Conservation (phyloP, 2,797 vertebrate genomes). For the Notolepis coatsorum region DNA sequence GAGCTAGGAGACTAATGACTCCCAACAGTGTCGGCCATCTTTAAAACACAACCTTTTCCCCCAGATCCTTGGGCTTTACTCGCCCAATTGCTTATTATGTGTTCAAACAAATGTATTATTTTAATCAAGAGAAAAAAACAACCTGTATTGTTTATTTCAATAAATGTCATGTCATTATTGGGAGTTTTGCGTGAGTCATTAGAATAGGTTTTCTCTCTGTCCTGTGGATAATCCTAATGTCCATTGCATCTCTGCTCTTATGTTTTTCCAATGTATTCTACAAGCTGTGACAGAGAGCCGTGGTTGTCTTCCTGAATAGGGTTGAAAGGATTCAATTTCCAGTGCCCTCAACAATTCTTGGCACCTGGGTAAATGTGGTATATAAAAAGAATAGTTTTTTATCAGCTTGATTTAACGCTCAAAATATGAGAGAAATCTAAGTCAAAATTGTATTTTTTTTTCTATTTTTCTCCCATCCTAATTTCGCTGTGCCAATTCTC, state of each 20-base stretch:
- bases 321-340: slow-evolving; percentile 43
- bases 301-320: slow-evolving; percentile 64
- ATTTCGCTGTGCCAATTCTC: too few relatives aligned
- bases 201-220: slow-evolving; percentile 67
- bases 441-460: background rate
- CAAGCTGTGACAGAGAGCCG: slow-evolving; percentile 56
- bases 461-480: too few relatives aligned
- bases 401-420: too few relatives aligned
- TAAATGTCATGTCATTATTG: slow-evolving; percentile 81
- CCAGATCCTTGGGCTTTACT: slow-evolving; percentile 70
- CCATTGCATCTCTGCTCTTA: slow-evolving; percentile 63
- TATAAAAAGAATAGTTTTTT: too few relatives aligned
- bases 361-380: too few relatives aligned
- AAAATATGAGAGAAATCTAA: too few relatives aligned
- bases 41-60: slow-evolving; percentile 69
- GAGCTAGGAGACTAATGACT: slow-evolving; percentile 73
- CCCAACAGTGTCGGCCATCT: slow-evolving; percentile 76
- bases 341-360: too few relatives aligned
- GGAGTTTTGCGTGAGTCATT: slow-evolving; percentile 79
- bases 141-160: slow-evolving; percentile 85
- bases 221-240: slow-evolving; percentile 57
- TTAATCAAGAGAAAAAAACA: slow-evolving; percentile 79
- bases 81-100: slow-evolving; percentile 78
- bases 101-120: slow-evolving; percentile 77
- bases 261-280: slow-evolving; percentile 34